Percentiles rank a stretch among this genome's conserved stretches.
Evolutionary conservation across 1,140 invertebrate species (phyloP).

Genomic region (Drosophila seguyi): DNA sequence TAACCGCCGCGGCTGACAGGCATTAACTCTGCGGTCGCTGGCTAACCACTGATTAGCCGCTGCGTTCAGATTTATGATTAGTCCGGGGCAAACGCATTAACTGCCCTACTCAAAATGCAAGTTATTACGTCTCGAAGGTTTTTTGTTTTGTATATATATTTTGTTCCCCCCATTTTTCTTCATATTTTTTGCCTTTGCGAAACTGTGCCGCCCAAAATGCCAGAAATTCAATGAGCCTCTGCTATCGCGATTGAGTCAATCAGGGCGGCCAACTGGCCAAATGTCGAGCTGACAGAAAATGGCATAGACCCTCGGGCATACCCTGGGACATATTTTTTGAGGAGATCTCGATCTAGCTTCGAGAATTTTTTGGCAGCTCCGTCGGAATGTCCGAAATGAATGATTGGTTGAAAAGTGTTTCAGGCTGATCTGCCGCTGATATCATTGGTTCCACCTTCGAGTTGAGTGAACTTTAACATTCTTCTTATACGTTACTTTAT

Average conservation of each 20-base stretch:
- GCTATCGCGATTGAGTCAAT: conserved; percentile 67
- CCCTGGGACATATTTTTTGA: conserved; percentile 41
- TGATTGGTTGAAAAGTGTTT: conserved; percentile 26
- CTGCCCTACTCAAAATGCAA: conserved; percentile 81
- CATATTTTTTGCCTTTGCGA: conserved; percentile 62
- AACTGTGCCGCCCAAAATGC: conserved; percentile 73
- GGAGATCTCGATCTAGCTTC: conserved; percentile 32
- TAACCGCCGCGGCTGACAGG: conserved; percentile 70
- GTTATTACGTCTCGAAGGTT: conserved; percentile 79
- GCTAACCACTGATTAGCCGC: conserved; percentile 71
- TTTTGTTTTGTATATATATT: conserved; percentile 1
- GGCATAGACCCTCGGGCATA: conserved; percentile 24
- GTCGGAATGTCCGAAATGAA: conserved; percentile 26
- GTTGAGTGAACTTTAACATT: conserved; percentile 33
- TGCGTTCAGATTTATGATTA: conserved; percentile 82
- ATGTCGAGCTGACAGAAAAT: conserved; percentile 33
- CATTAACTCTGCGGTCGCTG: conserved; percentile 67
- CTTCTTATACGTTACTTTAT: neutral
- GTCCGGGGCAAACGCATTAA: conserved; percentile 65
- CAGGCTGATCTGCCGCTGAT: conserved; percentile 9
- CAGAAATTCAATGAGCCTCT: conserved; percentile 77
- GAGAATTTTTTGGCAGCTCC: conserved; percentile 22
- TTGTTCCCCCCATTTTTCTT: conserved; percentile 6
- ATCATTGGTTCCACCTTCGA: neutral
- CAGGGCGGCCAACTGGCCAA: conserved; percentile 47